Conservation (phyloP, 2,797 vertebrate genomes). For the Tamandua tetradactyla region DNA sequence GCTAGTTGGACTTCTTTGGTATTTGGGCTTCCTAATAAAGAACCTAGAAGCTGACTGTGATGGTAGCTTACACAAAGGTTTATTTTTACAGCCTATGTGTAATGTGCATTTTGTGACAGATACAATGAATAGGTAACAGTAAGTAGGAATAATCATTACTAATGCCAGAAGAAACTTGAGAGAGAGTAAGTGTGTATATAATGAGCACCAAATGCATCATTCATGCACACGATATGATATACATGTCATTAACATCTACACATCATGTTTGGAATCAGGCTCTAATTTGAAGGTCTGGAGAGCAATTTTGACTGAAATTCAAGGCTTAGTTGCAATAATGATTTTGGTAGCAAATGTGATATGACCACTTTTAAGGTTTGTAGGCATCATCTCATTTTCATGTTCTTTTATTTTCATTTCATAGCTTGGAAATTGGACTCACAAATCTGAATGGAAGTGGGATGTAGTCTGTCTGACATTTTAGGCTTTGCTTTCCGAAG, state of each 20-base stretch:
- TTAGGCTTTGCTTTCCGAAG: slow-evolving; percentile 8
- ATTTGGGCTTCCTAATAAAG: slow-evolving; percentile 44
- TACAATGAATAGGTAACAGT: slow-evolving; percentile 45
- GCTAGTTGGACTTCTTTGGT: slow-evolving; percentile 33
- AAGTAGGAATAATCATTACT: slow-evolving; percentile 43
- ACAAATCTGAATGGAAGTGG: slow-evolving; percentile 21
- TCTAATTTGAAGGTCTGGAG: slow-evolving; percentile 18
- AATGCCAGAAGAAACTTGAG: slow-evolving; percentile 44
- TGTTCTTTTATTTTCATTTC: slow-evolving; percentile 34
- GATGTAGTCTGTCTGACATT: not conserved
- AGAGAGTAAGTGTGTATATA: slow-evolving; percentile 25
- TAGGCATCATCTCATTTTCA: slow-evolving; percentile 14
- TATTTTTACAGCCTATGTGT: slow-evolving; percentile 63
- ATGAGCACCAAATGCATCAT: not conserved
- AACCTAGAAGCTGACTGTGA: slow-evolving; percentile 34
- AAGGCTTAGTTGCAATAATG: slow-evolving; percentile 1
- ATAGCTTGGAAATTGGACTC: slow-evolving; percentile 17
- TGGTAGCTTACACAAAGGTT: slow-evolving; percentile 21
- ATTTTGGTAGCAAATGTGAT: slow-evolving; percentile 7
- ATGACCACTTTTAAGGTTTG: not conserved
- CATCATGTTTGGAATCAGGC: not conserved
- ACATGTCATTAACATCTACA: slow-evolving; percentile 14
- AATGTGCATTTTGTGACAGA: slow-evolving; percentile 56
- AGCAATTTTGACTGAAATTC: slow-evolving; percentile 37
- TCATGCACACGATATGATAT: not conserved